These are phyloP conservation scores for Hirtodrosophila histrioides DNA, from an alignment of 2,888 invertebrate species.

Conservation along the genomic window DNA sequence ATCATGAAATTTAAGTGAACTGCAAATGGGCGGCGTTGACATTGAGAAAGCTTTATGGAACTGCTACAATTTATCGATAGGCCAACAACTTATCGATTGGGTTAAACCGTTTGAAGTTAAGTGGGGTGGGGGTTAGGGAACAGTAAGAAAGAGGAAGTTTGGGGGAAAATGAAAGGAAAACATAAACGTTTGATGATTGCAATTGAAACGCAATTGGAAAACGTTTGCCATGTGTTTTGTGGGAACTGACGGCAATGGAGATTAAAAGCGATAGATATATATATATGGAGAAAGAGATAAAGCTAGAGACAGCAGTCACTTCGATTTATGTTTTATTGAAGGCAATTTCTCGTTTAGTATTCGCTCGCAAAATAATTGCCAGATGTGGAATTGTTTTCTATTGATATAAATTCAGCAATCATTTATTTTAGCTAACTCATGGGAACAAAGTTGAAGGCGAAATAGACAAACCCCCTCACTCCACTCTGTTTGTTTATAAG, in stretches of 20 bases:
- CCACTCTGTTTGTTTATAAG: constrained; percentile 13
- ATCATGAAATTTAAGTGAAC: constrained; percentile 51
- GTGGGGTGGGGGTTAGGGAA: too few relatives aligned
- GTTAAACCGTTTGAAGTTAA: constrained; percentile 35
- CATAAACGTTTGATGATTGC: constrained; percentile 56
- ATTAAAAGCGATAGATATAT: constrained; percentile 14
- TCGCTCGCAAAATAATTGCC: constrained; percentile 66
- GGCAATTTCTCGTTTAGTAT: constrained; percentile 66
- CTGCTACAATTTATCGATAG: constrained; percentile 46
- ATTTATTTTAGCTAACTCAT: constrained; percentile 40
- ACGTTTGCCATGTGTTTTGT: constrained; percentile 10
- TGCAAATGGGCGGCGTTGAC: constrained; percentile 51
- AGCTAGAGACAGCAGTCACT: constrained; percentile 11
- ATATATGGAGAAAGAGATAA: not conserved
- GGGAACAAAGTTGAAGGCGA: constrained; percentile 37
- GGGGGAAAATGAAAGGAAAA: constrained; percentile 30
- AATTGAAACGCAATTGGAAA: constrained; percentile 71
- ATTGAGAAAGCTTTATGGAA: constrained; percentile 35
- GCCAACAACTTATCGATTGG: constrained; percentile 52
- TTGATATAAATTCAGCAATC: constrained; percentile 43
- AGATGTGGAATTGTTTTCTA: constrained; percentile 59
- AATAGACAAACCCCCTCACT: not conserved
- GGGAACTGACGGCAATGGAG: constrained; percentile 9
- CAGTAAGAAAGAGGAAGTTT: constrained; percentile 4
- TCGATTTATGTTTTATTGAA: constrained; percentile 72